Evolutionary conservation across 2,888 invertebrate species (phyloP).

Genomic region (Microchrysa polita): DNA sequence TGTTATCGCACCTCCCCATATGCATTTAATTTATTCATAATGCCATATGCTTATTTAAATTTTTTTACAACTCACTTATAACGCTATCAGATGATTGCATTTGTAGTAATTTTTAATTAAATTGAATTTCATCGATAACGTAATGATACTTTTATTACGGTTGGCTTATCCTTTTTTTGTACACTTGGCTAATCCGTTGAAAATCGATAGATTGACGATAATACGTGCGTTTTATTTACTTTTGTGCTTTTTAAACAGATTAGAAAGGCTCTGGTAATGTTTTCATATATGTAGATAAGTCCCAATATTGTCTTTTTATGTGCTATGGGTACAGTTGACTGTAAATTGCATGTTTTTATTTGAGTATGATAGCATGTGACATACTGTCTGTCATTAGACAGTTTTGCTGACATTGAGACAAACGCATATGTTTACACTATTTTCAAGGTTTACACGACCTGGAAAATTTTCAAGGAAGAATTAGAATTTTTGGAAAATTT

Average conservation of each 20-base stretch:
- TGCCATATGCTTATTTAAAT: conserved; percentile 28
- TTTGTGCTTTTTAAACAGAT: conserved; percentile 8
- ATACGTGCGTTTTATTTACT: conserved; percentile 22
- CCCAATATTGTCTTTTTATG: not conserved
- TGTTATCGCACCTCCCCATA: not conserved
- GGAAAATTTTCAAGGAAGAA: not conserved
- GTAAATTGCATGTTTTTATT: conserved; percentile 6
- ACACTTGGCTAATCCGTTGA: not conserved
- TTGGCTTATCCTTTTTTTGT: conserved; percentile 19
- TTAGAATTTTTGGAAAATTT: no score
- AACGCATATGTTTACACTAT: not conserved
- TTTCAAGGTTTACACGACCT: not conserved
- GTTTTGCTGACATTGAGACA: not conserved
- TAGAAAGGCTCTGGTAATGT: conserved; percentile 11
- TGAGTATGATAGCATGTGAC: not conserved
- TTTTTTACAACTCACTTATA: not conserved
- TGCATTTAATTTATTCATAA: no score
- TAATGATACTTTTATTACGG: conserved; percentile 39
- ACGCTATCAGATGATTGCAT: conserved; percentile 14
- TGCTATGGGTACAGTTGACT: not conserved
- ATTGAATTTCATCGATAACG: conserved; percentile 37
- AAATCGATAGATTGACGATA: conserved; percentile 11
- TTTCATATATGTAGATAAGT: not conserved
- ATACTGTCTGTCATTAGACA: not conserved
- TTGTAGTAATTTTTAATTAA: conserved; percentile 40